Evolutionary conservation across 2,113 vertebrate genomes (phyloP).

Genomic region (Solenodon paradoxus): DNA sequence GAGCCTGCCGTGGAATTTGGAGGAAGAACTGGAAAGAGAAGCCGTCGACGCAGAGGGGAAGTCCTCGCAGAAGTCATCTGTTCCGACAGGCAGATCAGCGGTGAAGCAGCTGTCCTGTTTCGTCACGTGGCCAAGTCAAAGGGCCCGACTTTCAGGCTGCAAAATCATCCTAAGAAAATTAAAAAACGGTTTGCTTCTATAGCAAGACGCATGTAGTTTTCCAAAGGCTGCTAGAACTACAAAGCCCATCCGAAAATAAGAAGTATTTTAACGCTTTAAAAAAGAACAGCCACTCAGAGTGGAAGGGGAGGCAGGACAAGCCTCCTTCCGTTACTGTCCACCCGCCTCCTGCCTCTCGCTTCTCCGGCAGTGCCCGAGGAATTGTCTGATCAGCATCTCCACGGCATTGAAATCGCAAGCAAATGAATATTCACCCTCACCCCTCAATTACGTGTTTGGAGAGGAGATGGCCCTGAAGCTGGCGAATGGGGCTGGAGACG

Average conservation of each 20-base stretch:
- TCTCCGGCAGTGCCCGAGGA: accelerated
- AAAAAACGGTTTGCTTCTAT: neutral
- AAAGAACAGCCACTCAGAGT: neutral
- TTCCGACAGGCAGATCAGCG: neutral
- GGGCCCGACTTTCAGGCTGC: neutral
- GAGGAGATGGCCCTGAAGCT: neutral
- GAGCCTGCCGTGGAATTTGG: accelerated
- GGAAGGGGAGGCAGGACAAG: neutral
- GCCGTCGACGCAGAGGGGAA: neutral
- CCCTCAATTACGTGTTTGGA: neutral
- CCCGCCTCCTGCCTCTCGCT: no score
- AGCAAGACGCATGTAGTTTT: neutral
- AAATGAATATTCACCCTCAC: neutral
- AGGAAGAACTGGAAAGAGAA: neutral
- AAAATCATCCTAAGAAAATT: neutral
- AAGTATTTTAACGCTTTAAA: neutral
- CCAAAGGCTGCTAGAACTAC: neutral
- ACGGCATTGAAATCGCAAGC: neutral
- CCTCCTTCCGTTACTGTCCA: no score
- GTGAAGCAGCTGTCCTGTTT: neutral
- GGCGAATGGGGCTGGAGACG: neutral
- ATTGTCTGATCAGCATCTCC: neutral
- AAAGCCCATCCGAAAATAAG: neutral
- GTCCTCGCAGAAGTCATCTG: neutral
- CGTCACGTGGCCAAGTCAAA: neutral